These are phyloP conservation scores for Atrina japonica DNA, from an alignment of 2,888 invertebrate genomes.

Conservation along the genomic window DNA sequence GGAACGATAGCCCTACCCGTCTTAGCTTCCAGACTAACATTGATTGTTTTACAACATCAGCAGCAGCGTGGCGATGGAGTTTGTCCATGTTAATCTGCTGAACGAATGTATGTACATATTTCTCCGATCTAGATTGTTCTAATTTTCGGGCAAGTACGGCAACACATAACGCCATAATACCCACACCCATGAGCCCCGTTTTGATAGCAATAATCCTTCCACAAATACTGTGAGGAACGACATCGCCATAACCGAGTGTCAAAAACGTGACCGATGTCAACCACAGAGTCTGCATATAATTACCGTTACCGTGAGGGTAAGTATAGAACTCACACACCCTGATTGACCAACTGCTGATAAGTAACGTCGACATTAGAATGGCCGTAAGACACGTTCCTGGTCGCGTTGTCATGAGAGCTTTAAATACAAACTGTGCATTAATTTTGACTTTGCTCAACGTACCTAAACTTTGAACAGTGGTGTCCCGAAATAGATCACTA, in stretches of 20 bases:
- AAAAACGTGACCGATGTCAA: slow-evolving; percentile 72
- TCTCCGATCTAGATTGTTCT: slow-evolving; percentile 70
- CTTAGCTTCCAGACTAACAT: slow-evolving; percentile 63
- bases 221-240: slow-evolving; percentile 70
- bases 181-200: slow-evolving; percentile 72
- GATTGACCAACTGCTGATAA: slow-evolving; percentile 69
- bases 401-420: slow-evolving; percentile 68
- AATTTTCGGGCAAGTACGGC: slow-evolving; percentile 72
- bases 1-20: slow-evolving; percentile 49
- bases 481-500: slow-evolving; percentile 70
- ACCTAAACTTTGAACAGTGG: slow-evolving; percentile 73
- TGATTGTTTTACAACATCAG: slow-evolving; percentile 65
- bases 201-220: slow-evolving; percentile 67
- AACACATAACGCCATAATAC: slow-evolving; percentile 71
- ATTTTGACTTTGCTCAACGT: slow-evolving; percentile 71
- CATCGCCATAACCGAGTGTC: slow-evolving; percentile 72
- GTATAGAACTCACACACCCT: slow-evolving; percentile 70
- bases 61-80: slow-evolving; percentile 61
- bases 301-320: slow-evolving; percentile 54
- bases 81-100: slow-evolving; percentile 67
- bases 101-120: slow-evolving; percentile 70
- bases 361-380: slow-evolving; percentile 66
- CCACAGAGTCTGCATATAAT: slow-evolving; percentile 71
- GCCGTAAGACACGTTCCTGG: slow-evolving; percentile 64
- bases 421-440: slow-evolving; percentile 72